These are phyloP conservation scores for Butorides virescens DNA, from an alignment of 2,113 vertebrate species.

Conservation along the genomic window DNA sequence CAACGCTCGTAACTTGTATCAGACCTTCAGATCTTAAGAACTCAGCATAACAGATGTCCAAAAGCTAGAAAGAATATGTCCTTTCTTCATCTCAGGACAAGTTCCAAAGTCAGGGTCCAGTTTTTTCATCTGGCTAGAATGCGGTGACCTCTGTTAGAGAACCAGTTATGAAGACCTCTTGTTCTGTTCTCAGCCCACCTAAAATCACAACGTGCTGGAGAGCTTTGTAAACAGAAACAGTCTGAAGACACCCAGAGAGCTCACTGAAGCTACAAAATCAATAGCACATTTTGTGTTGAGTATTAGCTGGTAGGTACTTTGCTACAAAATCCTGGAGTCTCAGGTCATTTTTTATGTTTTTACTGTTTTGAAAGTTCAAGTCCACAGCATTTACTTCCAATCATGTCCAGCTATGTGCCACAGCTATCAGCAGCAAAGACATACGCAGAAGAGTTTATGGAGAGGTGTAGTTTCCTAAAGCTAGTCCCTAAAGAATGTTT, in stretches of 20 bases:
- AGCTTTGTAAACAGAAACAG: background rate
- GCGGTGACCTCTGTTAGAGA: background rate
- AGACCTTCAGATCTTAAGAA: background rate
- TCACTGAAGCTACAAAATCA: background rate
- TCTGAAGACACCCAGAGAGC: background rate
- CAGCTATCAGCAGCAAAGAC: background rate
- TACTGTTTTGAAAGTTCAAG: background rate
- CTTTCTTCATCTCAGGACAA: background rate
- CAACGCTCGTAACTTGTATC: background rate
- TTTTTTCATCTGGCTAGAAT: background rate
- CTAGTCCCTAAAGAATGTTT: background rate
- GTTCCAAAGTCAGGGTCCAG: background rate
- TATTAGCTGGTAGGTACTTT: background rate
- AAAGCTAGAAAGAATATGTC: background rate
- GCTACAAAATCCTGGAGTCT: background rate
- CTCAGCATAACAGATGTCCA: background rate
- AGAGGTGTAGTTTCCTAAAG: background rate
- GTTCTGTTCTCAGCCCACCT: background rate
- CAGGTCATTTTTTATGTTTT: background rate
- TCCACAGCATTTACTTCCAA: background rate
- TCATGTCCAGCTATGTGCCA: background rate
- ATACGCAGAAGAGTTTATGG: background rate
- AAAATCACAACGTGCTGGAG: background rate
- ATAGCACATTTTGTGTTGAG: background rate
- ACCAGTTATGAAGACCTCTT: background rate